Conservation (phyloP, 2,888 invertebrate species). For the Drosophila peninsularis region DNA sequence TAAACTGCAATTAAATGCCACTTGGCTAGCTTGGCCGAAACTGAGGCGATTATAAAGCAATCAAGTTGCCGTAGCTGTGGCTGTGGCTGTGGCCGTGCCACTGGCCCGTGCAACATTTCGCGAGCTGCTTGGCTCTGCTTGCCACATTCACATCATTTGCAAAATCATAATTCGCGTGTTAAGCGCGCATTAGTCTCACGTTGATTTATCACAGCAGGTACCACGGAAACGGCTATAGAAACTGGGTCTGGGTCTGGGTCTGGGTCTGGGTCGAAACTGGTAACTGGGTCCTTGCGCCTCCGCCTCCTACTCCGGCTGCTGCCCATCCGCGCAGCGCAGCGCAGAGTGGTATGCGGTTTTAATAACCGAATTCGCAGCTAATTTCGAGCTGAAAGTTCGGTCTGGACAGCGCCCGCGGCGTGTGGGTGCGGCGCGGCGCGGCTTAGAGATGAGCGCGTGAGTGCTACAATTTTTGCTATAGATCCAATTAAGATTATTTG, state of each 20-base stretch:
- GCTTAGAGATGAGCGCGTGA: conserved; percentile 51
- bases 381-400: conserved; percentile 59
- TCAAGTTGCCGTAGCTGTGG: conserved; percentile 44
- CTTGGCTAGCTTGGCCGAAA: conserved; percentile 28
- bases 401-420: conserved; percentile 47
- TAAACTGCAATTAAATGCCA: conserved; percentile 76
- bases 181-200: conserved; percentile 83
- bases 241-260: conserved; percentile 68
- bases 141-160: conserved; percentile 69
- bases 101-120: conserved; percentile 5
- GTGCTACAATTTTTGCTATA: background rate
- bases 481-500: conserved; percentile 23
- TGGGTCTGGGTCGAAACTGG: conserved; percentile 25
- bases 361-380: conserved; percentile 76
- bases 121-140: conserved; percentile 7
- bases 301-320: no score
- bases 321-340: no score
- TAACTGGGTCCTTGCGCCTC: conserved; percentile 39
- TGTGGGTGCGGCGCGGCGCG: conserved; percentile 53
- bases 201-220: conserved; percentile 82
- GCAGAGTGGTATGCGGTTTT: conserved; percentile 50
- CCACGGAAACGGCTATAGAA: conserved; percentile 50
- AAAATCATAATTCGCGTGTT: conserved; percentile 83
- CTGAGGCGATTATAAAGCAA: conserved; percentile 74
- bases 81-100: conserved; percentile 8